phyloP scores from a whole-genome alignment of 2,113 vertebrate species.

The Electrona antarctica region DNA sequence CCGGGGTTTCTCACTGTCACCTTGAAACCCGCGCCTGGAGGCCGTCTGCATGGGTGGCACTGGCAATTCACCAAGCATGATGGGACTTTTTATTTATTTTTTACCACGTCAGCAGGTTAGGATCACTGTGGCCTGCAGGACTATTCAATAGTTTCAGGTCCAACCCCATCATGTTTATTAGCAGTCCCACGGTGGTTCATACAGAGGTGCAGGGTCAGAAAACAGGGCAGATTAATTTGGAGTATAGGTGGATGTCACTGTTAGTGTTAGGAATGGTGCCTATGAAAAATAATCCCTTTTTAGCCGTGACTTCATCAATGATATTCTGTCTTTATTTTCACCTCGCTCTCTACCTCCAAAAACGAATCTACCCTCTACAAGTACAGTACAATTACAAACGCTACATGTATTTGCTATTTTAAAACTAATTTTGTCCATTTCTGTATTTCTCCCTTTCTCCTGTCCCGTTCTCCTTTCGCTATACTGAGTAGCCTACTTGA shows the following conservation, averaged over 20 bases:
- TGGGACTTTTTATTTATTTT: neutral
- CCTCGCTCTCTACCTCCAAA: conserved; percentile 25
- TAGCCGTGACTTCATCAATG: conserved; percentile 43
- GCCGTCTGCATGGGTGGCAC: neutral
- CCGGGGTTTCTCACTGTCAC: conserved; percentile 29
- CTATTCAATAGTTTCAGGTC: neutral
- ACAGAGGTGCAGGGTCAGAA: conserved; percentile 8
- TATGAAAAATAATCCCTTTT: conserved; percentile 35
- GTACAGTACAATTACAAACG: neutral
- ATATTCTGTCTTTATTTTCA: conserved; percentile 31
- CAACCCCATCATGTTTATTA: conserved; percentile 18
- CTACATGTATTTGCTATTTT: neutral
- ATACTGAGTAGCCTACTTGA: too few species aligned
- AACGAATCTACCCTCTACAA: neutral
- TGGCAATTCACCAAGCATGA: conserved; percentile 5
- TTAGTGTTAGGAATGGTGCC: conserved; percentile 22
- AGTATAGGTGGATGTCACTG: conserved; percentile 31
- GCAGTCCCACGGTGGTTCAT: neutral
- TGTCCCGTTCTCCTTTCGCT: too few species aligned
- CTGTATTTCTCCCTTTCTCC: neutral
- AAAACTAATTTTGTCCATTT: neutral
- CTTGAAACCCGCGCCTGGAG: conserved; percentile 26
- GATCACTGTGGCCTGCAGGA: conserved; percentile 20
- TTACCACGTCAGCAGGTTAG: conserved; percentile 34
- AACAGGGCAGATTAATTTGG: conserved; percentile 41